Evolutionary conservation across 2,113 vertebrate genomes (phyloP).

Genomic region (Leptodactylus fuscus): DNA sequence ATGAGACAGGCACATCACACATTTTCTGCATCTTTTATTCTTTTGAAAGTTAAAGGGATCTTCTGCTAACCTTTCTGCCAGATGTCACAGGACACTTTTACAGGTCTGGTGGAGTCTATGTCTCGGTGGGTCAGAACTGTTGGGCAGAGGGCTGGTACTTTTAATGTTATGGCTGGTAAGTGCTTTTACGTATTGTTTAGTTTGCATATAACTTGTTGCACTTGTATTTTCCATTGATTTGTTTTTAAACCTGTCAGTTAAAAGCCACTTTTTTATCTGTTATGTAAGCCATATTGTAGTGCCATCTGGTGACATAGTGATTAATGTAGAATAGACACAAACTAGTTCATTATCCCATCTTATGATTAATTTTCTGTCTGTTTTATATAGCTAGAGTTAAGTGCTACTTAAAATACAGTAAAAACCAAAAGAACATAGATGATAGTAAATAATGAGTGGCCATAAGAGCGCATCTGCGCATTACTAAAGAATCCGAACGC

Average conservation of each 20-base stretch:
- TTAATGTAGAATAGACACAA: slow-evolving; percentile 7
- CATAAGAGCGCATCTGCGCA: background rate
- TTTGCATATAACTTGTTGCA: background rate
- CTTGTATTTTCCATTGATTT: slow-evolving; percentile 13
- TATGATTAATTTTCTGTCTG: slow-evolving; percentile 10
- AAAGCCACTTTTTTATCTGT: background rate
- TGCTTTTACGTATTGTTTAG: background rate
- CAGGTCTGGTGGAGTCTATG: background rate
- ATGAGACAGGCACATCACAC: too few relatives aligned
- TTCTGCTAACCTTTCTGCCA: too few relatives aligned
- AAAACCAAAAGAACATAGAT: background rate
- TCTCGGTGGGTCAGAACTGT: too few relatives aligned
- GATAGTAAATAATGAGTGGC: background rate
- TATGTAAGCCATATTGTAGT: slow-evolving; percentile 23
- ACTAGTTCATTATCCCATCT: slow-evolving; percentile 17
- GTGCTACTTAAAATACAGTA: background rate
- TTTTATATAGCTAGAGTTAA: slow-evolving; percentile 15
- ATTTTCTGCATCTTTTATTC: too few relatives aligned
- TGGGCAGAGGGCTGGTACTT: too few relatives aligned
- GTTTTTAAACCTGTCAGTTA: background rate
- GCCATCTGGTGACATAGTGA: slow-evolving; percentile 33
- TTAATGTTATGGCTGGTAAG: too few relatives aligned
- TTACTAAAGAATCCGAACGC: background rate
- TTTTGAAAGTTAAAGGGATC: too few relatives aligned
- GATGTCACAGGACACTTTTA: too few relatives aligned